Base-by-base conservation (phyloP, 1,140 invertebrate species). In the Acromyrmex charruanus region DNA sequence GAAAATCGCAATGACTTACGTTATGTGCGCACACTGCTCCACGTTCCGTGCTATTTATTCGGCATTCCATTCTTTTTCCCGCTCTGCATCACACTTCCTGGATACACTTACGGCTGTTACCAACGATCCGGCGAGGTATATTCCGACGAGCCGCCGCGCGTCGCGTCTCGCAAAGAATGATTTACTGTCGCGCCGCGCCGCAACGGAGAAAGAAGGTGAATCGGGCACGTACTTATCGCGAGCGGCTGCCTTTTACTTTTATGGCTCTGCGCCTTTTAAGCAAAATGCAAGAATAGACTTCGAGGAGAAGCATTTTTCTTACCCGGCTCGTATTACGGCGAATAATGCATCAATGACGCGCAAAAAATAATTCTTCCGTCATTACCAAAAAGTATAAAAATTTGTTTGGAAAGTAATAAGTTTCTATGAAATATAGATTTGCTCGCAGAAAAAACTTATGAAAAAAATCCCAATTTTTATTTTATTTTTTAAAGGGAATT, bases 201-300 rank as follows among this genome's bases (percentile, higher is more conserved):
- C 39, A 9, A 7, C 3, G 14, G 14, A 81, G 18, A 51, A 75
- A 49, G 39, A 61, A 74, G 59, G 55, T 16, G 55, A 84, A 74
- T 49, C 55, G 69, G 16, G 68, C 35, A 58, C 51, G 68, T 72
- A 74, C 55, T 44, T 82, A 72, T 61, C 80, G 53, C 80, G 25
- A 74, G 53, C 25, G 69, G 71, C 69, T 35, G 69, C 10, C 69
- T 63, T 84, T 84, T 84, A 74, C 80, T 66, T 66, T 80, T 80
- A 80, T 51, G 35, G 53, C 21, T 14, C 31, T 12, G 77, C 28
- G 44, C 25, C 61, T 82, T 82, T 82, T 72, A 59, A 68, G 68
- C 39, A 39, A 75, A 55, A 28, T 59, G 55, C 31, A 59, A 61
- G 68, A 74, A 82, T 82, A 61, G 80, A 82, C 71, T 74, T 74